Percentiles rank a stretch among this genome's conserved stretches.
Evolutionary conservation across 2,113 vertebrate species (phyloP).

Genomic region (Paedocypris sp.): DNA sequence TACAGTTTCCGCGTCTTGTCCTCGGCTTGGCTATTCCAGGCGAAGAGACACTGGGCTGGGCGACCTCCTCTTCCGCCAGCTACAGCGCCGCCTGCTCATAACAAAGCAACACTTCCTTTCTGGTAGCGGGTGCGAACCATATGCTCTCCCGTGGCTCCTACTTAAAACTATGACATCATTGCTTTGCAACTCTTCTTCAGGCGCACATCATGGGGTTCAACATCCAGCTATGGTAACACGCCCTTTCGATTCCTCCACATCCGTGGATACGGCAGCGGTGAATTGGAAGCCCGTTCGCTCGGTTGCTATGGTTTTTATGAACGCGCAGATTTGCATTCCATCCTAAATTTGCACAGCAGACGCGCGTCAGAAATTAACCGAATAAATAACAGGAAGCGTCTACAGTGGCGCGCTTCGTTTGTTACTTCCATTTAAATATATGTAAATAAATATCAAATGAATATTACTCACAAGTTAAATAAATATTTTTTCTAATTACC

Average conservation of each 20-base stretch:
- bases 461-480: too few relatives aligned
- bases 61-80: constrained; percentile 56
- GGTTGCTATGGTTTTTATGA: constrained; percentile 1
- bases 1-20: constrained; percentile 15
- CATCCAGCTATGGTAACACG: background rate
- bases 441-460: too few relatives aligned
- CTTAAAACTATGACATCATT: constrained; percentile 57
- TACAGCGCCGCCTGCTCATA: constrained; percentile 63
- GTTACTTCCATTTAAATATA: too few relatives aligned
- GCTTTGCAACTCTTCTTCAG: constrained; percentile 42
- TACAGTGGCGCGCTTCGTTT: too few relatives aligned
- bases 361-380: background rate
- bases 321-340: background rate
- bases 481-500: too few relatives aligned
- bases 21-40: constrained; percentile 39
- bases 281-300: background rate
- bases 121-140: constrained; percentile 46
- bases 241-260: constrained; percentile 6
- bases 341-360: background rate
- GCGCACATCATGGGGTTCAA: constrained; percentile 20
- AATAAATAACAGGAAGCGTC: background rate
- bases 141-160: constrained; percentile 46
- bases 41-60: constrained; percentile 57
- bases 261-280: background rate
- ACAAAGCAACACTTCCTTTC: constrained; percentile 38